Evolutionary conservation across 1,140 invertebrate species (phyloP), one percentile per base, ranked within the genome.

Genomic region (Nixonia krombeini): DNA sequence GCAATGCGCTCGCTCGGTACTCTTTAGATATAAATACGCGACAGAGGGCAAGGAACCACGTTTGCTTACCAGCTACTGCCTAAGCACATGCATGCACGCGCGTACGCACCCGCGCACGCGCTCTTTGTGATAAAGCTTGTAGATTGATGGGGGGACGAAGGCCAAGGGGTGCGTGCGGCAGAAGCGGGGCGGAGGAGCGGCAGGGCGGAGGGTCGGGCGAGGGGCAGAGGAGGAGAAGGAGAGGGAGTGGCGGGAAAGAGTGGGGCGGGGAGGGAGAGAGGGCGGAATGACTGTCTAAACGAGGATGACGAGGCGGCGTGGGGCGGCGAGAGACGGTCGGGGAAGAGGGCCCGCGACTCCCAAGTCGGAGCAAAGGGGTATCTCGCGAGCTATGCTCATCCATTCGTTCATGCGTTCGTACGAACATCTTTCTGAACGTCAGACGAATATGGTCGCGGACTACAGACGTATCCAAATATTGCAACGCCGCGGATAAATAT

Each of bases 81-180:
- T 62, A 67, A 71, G 57, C 52, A 59, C 46, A 62, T 58, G 62
- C 55, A 49, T 62, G 52, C 57, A 66, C 57, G 57, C 55, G 55
- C 51, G 40, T 64, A 61, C 72, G 72, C 69, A 75, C 74, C 73
- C 75, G 75, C 73, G 75, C 72, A 76, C 72, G 73, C 70, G 72
- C 70, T 74, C 74, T 76, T 76, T 77, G 72, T 73, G 75, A 76
- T 74, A 76, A 74, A 73, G 66, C 64, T 50, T 61, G 70, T 68
- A 68, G 65, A 68, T 62, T 62, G 58, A 68, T 55, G 66, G 53
- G 9, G 35, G 42, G 57, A 61, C 50, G 57, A 62, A 56, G 55
- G 55, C 58, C 57, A 57, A 57, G 46, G 58, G 44, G n/a, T n/a
- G n/a, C n/a, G n/a, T n/a, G n/a, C n/a, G n/a, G 9, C 15, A 13